These are phyloP conservation scores for Neodiprion fabricii DNA, from an alignment of 1,140 invertebrate species.

Conservation along the genomic window DNA sequence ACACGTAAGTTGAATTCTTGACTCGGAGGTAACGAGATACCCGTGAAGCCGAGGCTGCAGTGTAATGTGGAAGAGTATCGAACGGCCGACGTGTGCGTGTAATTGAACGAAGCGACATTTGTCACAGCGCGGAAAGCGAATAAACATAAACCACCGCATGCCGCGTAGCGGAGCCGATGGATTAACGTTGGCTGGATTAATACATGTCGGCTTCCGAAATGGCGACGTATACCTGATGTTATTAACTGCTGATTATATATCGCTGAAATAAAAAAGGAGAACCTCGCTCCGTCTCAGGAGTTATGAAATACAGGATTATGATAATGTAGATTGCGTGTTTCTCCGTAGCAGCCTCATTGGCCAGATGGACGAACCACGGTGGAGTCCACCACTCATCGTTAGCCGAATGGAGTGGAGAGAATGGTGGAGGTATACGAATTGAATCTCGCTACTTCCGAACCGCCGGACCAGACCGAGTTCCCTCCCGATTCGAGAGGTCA, in stretches of 20 bases:
- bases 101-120: too few species aligned
- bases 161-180: too few species aligned
- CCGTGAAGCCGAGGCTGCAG: too few species aligned
- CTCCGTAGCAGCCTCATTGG: neutral
- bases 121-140: too few species aligned
- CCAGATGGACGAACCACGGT: neutral
- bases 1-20: too few species aligned
- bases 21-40: too few species aligned
- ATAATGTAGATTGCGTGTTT: constrained; percentile 15
- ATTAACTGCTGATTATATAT: neutral
- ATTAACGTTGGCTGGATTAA: neutral
- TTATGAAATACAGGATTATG: constrained; percentile 10
- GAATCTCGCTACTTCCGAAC: neutral
- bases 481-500: neutral
- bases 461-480: neutral
- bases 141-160: too few species aligned
- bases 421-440: neutral
- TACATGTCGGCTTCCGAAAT: neutral
- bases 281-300: neutral
- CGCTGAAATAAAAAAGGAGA: neutral
- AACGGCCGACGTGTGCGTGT: too few species aligned
- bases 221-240: neutral
- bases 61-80: too few species aligned
- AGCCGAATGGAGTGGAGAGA: neutral
- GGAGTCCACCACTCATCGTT: constrained; percentile 8